Conservation (phyloP, 2,888 invertebrate genomes). For the Caenorhabditis sp. region DNA sequence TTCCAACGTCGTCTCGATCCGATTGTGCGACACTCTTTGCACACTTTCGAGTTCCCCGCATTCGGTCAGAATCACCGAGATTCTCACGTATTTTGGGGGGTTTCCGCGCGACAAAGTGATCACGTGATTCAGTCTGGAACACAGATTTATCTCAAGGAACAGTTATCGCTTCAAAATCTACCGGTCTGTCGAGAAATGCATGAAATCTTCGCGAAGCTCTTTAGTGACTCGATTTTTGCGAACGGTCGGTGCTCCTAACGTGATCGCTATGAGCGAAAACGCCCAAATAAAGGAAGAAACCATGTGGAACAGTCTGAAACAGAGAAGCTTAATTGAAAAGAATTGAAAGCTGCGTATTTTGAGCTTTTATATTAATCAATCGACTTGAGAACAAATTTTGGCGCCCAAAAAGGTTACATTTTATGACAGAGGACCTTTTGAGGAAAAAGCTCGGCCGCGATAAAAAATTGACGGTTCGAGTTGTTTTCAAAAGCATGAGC, state of each 20-base stretch:
- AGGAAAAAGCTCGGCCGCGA: too few relatives aligned
- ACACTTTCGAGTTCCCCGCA: not conserved
- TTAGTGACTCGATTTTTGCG: not conserved
- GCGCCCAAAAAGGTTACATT: not conserved
- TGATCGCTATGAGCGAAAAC: too few relatives aligned
- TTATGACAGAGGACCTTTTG: too few relatives aligned
- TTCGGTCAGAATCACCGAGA: not conserved
- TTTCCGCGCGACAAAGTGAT: not conserved
- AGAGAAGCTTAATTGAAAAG: too few relatives aligned
- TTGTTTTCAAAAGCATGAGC: not conserved
- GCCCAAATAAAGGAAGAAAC: too few relatives aligned
- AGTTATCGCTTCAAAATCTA: not conserved
- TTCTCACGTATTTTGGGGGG: not conserved
- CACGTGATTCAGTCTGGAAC: not conserved
- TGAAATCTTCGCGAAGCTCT: slow-evolving; percentile 3
- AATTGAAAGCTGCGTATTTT: too few relatives aligned
- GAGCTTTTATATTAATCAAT: not conserved
- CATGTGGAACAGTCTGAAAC: too few relatives aligned
- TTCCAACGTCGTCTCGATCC: not conserved
- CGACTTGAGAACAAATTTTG: not conserved
- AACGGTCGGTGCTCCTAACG: not conserved
- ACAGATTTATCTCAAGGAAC: not conserved
- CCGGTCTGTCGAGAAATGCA: not conserved
- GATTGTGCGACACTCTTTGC: not conserved
- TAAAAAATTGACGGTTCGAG: too few relatives aligned